A percentile compares a stretch with the other conserved stretches of the same genome.
phyloP scores from a whole-genome alignment of 2,888 invertebrate genomes.

The Sphaeridia pumilis region DNA sequence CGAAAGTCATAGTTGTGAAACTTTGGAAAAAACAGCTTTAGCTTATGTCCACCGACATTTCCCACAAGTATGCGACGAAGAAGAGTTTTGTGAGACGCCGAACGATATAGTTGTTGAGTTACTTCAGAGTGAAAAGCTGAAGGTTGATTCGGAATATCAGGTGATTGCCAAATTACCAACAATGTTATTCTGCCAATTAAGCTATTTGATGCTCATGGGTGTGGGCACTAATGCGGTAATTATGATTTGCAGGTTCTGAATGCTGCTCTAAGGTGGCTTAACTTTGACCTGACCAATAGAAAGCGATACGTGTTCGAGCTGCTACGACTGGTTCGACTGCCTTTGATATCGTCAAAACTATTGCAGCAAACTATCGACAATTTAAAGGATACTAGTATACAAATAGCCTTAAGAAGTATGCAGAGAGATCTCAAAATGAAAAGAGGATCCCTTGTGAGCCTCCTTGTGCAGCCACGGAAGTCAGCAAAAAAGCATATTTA shows the following conservation, averaged over 20 bases:
- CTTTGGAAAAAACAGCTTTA: constrained; percentile 62
- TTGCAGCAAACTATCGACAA: constrained; percentile 66
- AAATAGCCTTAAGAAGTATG: constrained; percentile 59
- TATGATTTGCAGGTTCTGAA: constrained; percentile 58
- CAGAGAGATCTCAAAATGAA: constrained; percentile 52
- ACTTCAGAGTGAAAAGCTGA: constrained; percentile 70
- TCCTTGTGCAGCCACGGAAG: constrained; percentile 30
- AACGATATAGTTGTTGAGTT: constrained; percentile 63
- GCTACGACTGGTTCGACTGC: constrained; percentile 65
- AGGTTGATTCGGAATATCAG: constrained; percentile 80
- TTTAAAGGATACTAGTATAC: constrained; percentile 49
- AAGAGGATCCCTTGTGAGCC: constrained; percentile 27
- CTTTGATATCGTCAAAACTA: constrained; percentile 66
- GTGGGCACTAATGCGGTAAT: too few species aligned
- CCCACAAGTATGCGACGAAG: constrained; percentile 63
- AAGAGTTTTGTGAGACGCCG: constrained; percentile 74
- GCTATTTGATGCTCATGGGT: not conserved
- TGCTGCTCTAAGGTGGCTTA: constrained; percentile 77
- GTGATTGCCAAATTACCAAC: constrained; percentile 41
- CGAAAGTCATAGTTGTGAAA: constrained; percentile 70
- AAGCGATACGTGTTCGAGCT: constrained; percentile 77
- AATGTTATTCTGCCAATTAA: too few species aligned
- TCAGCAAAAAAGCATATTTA: constrained; percentile 77
- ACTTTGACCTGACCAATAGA: constrained; percentile 62
- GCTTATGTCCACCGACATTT: constrained; percentile 76